Percentiles rank a stretch among this genome's conserved stretches.
These are phyloP conservation scores for Myiotriccus ornatus DNA, from an alignment of 2,797 vertebrate species.

Conservation along the genomic window DNA sequence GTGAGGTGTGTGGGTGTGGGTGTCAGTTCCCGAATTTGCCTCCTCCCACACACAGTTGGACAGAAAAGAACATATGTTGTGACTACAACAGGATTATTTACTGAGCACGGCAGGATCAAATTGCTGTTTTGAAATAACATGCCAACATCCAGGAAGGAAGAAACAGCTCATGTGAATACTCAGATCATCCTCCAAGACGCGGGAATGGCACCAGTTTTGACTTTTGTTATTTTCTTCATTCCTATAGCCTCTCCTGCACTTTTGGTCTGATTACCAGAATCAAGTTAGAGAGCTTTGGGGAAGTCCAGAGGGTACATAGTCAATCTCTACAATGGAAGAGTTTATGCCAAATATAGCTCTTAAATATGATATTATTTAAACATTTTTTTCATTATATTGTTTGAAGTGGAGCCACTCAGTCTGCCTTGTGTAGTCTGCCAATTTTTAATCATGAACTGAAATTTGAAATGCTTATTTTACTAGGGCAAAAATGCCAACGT, in stretches of 20 bases:
- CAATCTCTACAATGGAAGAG: neutral
- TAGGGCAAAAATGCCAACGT: neutral
- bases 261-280: neutral
- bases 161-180: neutral
- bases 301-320: neutral
- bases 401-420: conserved; percentile 59
- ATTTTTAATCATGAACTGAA: conserved; percentile 45
- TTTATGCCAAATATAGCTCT: neutral
- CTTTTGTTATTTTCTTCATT: neutral
- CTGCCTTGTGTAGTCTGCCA: conserved; percentile 41
- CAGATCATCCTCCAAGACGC: neutral
- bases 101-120: neutral
- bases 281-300: neutral
- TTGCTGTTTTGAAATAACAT: conserved; percentile 11
- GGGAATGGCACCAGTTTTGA: neutral
- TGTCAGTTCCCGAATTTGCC: neutral
- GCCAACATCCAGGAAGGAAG: neutral
- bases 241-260: neutral
- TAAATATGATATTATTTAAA: conserved; percentile 32
- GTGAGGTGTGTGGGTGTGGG: rapidly evolving
- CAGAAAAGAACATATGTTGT: neutral
- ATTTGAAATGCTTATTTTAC: conserved; percentile 58
- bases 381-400: conserved; percentile 45
- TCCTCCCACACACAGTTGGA: neutral
- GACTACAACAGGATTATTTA: neutral